Evolutionary conservation across 2,113 vertebrate genomes (phyloP).

Genomic region (Lasiurus cinereus): DNA sequence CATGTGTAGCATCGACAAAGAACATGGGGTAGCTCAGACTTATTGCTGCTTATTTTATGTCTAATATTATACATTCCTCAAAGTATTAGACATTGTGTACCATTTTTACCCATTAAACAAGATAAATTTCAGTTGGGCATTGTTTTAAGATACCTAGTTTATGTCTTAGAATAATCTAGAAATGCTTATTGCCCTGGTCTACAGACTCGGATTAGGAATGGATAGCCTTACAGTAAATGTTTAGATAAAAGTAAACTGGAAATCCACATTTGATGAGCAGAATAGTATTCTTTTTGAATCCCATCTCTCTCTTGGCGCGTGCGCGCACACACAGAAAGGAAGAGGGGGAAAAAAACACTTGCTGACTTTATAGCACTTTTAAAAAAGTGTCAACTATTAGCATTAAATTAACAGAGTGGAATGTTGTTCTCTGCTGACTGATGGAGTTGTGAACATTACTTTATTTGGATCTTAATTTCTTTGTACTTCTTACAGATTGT

Average conservation of each 20-base stretch:
- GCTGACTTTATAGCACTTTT: slow-evolving; percentile 68
- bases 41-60: neutral
- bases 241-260: neutral
- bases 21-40: neutral
- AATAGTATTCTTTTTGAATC: slow-evolving; percentile 48
- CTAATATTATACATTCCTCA: neutral
- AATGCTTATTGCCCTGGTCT: neutral
- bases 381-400: slow-evolving; percentile 59
- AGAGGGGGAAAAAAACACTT: neutral
- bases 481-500: neutral
- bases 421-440: slow-evolving; percentile 30
- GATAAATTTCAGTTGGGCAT: neutral
- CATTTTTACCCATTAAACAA: neutral
- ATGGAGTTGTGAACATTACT: slow-evolving; percentile 56
- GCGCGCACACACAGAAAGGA: too few species aligned
- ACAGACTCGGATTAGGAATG: neutral
- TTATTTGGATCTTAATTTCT: slow-evolving; percentile 62
- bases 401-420: slow-evolving; percentile 54
- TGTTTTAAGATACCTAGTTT: slow-evolving; percentile 31
- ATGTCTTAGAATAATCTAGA: neutral
- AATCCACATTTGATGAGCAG: neutral
- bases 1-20: neutral
- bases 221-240: neutral
- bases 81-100: neutral
- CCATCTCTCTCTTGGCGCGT: neutral